Conservation (phyloP, 2,113 vertebrate species). For the Ochotona princeps region DNA sequence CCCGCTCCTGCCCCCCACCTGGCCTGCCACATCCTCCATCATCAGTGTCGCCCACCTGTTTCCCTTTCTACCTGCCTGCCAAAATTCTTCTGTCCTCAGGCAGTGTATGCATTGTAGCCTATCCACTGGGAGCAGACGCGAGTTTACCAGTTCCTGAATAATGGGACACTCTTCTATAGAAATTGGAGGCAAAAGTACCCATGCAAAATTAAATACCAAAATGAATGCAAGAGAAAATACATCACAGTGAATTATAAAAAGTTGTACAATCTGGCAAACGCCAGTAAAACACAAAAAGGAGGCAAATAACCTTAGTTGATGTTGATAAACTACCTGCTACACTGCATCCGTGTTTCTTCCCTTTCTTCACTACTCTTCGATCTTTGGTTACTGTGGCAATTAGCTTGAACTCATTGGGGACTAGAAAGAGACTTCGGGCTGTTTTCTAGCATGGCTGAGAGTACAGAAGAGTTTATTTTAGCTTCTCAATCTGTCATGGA, state of each 20-base stretch:
- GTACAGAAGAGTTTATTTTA: neutral
- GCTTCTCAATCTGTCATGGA: neutral
- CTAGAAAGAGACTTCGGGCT: neutral
- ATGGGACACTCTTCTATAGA: neutral
- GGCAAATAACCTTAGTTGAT: neutral
- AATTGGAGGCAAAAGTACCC: constrained; percentile 19
- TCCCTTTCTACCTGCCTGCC: neutral
- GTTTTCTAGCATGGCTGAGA: neutral
- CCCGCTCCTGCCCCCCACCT: no score
- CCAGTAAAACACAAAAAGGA: neutral
- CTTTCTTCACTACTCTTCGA: neutral
- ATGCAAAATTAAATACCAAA: constrained; percentile 12
- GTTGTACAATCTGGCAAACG: neutral
- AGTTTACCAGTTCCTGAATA: neutral
- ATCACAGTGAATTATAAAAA: neutral
- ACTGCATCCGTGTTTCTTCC: neutral
- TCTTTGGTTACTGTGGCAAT: neutral
- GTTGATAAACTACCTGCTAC: neutral
- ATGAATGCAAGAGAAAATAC: constrained; percentile 29
- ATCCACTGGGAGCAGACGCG: neutral
- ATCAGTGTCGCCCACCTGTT: accelerated
- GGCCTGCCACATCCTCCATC: accelerated
- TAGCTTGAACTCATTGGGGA: neutral
- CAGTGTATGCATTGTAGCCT: neutral
- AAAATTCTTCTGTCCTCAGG: neutral